Evolutionary conservation across 2,888 invertebrate species (phyloP), one percentile per base, ranked within the genome.

Genomic region (Pristionchus exspectatus): DNA sequence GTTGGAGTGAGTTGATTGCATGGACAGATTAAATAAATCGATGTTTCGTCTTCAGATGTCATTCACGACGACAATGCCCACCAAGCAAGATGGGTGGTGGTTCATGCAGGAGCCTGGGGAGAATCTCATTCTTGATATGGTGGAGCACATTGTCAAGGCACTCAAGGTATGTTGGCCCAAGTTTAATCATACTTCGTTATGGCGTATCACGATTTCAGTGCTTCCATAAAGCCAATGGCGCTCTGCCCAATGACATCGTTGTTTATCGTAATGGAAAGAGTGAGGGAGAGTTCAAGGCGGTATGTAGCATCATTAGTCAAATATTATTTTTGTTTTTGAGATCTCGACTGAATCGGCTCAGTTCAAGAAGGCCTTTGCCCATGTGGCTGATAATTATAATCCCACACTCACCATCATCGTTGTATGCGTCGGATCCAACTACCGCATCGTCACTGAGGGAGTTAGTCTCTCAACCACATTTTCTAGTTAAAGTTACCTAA

Each of bases 221-320:
- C 56, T 88, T 88, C 87, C 72, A 33, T 21, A 27, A 24, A 21
- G 74, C 27, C 9, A 88, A 50, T 10, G 74, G 74, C 1, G 54
- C 56, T 50, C 56, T 90, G 24, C 93, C 93, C 12, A 87, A 90
- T 5, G 91, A 92, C 63, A 77, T 93, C n/a, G 81, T 92, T 72
- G 87, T 93, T 59, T 93, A 89, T 89, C 92, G 93, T 44, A 91
- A 90, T 54, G 93, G 93, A 30, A 90, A 91, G 85, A 90, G 90
- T 38, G 93, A 93, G 63, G 93, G 93, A 56, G 92, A 92, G 59
- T 93, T 90, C 87, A 66, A 72, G 30, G 90, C 92, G 77, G 92
- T 92, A 44, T 27, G 90, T 44, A 24, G 9, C 27, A 33, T 72
- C 72, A 33, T 14, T 84, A 12, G n/a, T 30, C 10, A 10, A 30